Evolutionary conservation across 2,113 vertebrate species (phyloP).

Genomic region (Scolopax mira): DNA sequence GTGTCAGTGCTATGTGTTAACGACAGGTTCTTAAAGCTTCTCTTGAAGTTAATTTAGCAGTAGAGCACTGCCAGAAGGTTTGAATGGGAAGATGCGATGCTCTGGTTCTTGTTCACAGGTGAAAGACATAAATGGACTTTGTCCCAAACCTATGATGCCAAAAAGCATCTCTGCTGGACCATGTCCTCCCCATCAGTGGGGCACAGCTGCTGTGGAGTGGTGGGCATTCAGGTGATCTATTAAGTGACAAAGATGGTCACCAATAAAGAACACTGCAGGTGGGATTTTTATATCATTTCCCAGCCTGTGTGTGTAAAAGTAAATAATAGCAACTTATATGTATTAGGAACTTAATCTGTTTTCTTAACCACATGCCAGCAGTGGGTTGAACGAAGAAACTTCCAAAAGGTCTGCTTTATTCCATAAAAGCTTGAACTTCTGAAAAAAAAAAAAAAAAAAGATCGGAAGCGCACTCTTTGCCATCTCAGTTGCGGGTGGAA

Average conservation of each 20-base stretch:
- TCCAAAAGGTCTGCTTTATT: not conserved
- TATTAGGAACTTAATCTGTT: not conserved
- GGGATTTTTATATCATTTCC: not conserved
- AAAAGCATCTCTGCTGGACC: not conserved
- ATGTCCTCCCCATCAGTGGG: not conserved
- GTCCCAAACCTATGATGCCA: fast-evolving
- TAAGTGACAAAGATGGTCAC: not conserved
- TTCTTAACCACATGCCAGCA: not conserved
- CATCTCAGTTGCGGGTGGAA: not conserved
- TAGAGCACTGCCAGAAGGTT: not conserved
- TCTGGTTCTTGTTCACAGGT: not conserved
- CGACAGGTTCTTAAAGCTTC: not conserved
- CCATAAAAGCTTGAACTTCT: not conserved
- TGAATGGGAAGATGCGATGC: fast-evolving
- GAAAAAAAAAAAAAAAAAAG: not conserved
- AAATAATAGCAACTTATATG: not conserved
- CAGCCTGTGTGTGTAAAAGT: not conserved
- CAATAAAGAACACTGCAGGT: not conserved
- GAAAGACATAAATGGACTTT: fast-evolving
- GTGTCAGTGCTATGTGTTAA: not conserved
- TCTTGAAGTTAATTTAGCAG: not conserved
- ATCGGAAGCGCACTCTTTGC: not conserved
- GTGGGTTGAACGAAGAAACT: not conserved
- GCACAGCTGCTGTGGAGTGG: fast-evolving
- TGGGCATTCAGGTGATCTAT: fast-evolving